Conservation (phyloP, 2,888 invertebrate genomes). For the Pyralis farinalis region DNA sequence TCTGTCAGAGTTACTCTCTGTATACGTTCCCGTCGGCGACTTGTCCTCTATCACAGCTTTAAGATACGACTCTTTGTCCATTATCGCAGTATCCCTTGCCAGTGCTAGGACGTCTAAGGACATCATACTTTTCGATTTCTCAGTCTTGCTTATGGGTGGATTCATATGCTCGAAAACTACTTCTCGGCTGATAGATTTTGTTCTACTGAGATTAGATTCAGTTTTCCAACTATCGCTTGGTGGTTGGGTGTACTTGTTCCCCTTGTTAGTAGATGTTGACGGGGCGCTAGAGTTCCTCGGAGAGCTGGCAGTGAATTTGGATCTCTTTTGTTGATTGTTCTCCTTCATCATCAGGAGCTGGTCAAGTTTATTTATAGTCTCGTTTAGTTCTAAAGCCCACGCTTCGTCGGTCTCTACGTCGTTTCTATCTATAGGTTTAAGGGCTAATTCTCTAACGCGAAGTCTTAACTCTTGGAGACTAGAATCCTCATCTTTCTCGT, state of each 20-base stretch:
- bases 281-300: conserved; percentile 66
- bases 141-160: conserved; percentile 54
- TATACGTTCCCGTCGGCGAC: conserved; percentile 69
- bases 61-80: conserved; percentile 67
- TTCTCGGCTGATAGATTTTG: conserved; percentile 63
- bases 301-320: conserved; percentile 61
- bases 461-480: conserved; percentile 85
- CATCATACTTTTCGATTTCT: conserved; percentile 75
- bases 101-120: conserved; percentile 66
- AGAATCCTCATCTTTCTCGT: conserved; percentile 71
- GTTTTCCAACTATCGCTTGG: conserved; percentile 53
- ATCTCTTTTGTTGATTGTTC: conserved; percentile 78
- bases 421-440: conserved; percentile 87
- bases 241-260: conserved; percentile 39
- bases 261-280: conserved; percentile 56
- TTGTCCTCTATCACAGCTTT: conserved; percentile 75
- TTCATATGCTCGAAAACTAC: conserved; percentile 53
- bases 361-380: conserved; percentile 89
- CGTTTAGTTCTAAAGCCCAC: conserved; percentile 89
- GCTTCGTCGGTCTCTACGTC: conserved; percentile 85
- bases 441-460: conserved; percentile 86
- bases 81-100: conserved; percentile 60
- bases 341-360: conserved; percentile 86
- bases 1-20: conserved; percentile 70
- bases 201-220: conserved; percentile 48